These are phyloP conservation scores for Xiphorhynchus erythropygius DNA, from an alignment of 2,797 vertebrate genomes.

Conservation along the genomic window DNA sequence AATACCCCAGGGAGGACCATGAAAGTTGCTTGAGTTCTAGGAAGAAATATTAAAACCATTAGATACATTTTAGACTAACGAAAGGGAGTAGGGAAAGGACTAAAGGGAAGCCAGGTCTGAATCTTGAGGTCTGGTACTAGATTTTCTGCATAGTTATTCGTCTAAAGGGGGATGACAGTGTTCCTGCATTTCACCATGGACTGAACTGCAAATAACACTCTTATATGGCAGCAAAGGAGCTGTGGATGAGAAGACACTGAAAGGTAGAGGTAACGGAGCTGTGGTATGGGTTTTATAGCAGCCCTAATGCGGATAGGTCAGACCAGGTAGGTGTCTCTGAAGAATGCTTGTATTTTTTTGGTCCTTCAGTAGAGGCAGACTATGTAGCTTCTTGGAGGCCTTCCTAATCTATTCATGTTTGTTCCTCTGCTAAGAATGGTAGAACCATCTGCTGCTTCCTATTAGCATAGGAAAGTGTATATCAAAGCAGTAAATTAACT, in stretches of 20 bases:
- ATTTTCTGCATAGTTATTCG: background rate
- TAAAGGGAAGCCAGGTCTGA: background rate
- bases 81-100: too few species aligned
- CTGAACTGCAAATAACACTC: background rate
- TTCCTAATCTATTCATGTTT: background rate
- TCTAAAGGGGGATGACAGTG: background rate
- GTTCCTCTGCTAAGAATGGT: background rate
- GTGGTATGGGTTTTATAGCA: background rate
- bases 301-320: background rate
- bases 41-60: background rate
- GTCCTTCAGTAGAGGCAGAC: background rate
- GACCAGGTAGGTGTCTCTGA: background rate
- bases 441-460: background rate
- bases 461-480: background rate
- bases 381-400: background rate
- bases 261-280: background rate
- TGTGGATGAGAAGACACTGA: background rate
- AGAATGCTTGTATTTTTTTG: background rate
- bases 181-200: background rate
- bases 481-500: background rate
- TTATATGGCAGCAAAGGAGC: background rate
- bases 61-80: background rate
- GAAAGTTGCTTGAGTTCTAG: background rate
- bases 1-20: background rate
- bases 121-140: background rate